Conservation (phyloP, 2,113 vertebrate species). For the Rhadina sibilatrix region DNA sequence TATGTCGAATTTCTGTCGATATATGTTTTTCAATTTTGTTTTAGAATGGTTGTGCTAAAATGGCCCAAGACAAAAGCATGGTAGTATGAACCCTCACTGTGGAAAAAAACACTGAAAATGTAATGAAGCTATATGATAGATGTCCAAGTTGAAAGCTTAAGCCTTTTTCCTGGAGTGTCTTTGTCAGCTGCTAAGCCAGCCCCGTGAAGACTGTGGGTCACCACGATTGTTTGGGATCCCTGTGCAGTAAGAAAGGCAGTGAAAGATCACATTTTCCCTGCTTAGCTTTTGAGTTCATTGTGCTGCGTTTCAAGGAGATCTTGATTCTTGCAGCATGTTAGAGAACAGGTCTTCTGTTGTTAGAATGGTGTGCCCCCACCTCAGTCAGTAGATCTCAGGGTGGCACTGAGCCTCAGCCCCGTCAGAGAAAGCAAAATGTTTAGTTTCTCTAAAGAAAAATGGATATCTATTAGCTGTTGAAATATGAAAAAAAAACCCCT, state of each 20-base stretch:
- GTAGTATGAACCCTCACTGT: not conserved
- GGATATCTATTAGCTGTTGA: not conserved
- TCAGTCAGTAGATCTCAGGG: not conserved
- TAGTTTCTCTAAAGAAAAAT: not conserved
- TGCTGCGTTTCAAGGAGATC: not conserved
- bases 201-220: not conserved
- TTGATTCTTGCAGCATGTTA: not conserved
- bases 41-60: not conserved
- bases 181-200: not conserved
- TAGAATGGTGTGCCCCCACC: not conserved
- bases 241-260: not conserved
- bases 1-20: not conserved
- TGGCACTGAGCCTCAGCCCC: not conserved
- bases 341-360: not conserved
- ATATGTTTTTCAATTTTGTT: not conserved
- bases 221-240: not conserved
- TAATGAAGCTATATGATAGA: not conserved
- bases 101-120: not conserved
- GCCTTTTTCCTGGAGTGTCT: not conserved
- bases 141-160: not conserved
- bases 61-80: fast-evolving
- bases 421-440: not conserved
- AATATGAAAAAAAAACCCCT: not conserved
- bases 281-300: not conserved
- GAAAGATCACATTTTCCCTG: not conserved